A percentile compares a stretch with the other conserved stretches of the same genome.
Evolutionary conservation across 2,113 vertebrate genomes (phyloP).

Genomic region (Sebastes fasciatus): DNA sequence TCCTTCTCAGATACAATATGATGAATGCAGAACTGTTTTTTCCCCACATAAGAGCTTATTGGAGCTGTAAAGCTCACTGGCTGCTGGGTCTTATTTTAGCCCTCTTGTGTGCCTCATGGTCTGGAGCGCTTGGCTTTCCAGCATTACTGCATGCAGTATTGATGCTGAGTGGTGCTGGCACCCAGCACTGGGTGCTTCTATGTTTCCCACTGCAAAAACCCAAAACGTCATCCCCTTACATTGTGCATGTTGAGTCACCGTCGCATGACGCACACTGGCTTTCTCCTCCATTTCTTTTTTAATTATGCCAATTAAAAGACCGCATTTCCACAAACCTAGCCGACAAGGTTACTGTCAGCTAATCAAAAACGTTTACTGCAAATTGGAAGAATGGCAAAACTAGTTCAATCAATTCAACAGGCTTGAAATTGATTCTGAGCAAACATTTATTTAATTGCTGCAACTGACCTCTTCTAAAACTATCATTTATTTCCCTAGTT

Average conservation of each 20-base stretch:
- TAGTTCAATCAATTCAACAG: slow-evolving; percentile 43
- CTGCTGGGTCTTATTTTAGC: slow-evolving; percentile 75
- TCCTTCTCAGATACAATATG: slow-evolving; percentile 64
- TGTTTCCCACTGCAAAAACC: slow-evolving; percentile 51
- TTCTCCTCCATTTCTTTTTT: slow-evolving; percentile 50
- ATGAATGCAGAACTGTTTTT: slow-evolving; percentile 62
- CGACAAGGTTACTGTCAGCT: slow-evolving; percentile 52
- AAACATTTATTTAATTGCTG: slow-evolving; percentile 52
- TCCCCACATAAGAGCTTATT: slow-evolving; percentile 67
- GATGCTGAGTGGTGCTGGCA: slow-evolving; percentile 76
- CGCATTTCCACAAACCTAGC: slow-evolving; percentile 51
- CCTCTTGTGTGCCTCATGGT: slow-evolving; percentile 69
- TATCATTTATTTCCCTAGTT: slow-evolving; percentile 19
- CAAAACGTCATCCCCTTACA: slow-evolving; percentile 44
- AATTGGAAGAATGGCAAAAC: slow-evolving; percentile 58
- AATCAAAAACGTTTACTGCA: slow-evolving; percentile 72
- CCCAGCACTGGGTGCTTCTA: slow-evolving; percentile 53
- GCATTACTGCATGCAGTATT: slow-evolving; percentile 74
- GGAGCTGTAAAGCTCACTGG: slow-evolving; percentile 60
- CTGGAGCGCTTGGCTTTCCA: slow-evolving; percentile 67
- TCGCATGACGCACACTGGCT: slow-evolving; percentile 35
- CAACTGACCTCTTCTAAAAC: neutral
- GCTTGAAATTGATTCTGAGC: slow-evolving; percentile 31
- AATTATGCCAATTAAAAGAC: slow-evolving; percentile 72
- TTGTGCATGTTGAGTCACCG: slow-evolving; percentile 53